Base-by-base conservation (phyloP, 2,113 vertebrate genomes). In the Coracopsis vasa region DNA sequence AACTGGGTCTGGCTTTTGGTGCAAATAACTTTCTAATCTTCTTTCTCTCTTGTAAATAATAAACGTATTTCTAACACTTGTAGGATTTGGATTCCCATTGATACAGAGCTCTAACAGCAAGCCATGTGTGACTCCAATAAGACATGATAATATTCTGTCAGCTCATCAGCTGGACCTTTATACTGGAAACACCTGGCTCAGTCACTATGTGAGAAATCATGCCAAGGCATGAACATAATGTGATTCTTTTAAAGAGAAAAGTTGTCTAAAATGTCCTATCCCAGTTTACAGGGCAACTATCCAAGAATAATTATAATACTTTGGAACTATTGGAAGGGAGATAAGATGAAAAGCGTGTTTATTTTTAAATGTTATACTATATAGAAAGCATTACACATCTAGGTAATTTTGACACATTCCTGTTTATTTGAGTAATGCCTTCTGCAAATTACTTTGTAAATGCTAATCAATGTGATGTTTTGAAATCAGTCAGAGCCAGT, bases 131-230 rank as follows among this genome's bases (percentile, higher is more conserved):
- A 92, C 72, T 96, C 61, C 75, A 96, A 5, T 35, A 90, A 85
- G 95, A 90, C 90, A 95, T 88, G 92, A 94, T 90, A 92, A 92
- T 96, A 92, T 90, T 95, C 88, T 95, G 75, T 96, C 93, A 96
- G 93, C 82, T 96, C 95, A 90, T 96, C 69, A 6, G 39, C 60
- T 95, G 88, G 96, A 90, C 71, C 72, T 84, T 88, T 71, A 80
- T 37, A 65, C 67, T 96, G 92, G 82, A 97, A 96, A 96, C 94
- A 96, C 88, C 90, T 96, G 95, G 90, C 95, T 90, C 82, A 78
- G 35, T 90, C 50, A 62, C 35, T 70, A 10, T 16, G 45, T 47
- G 67, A 70, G 39, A 92, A 97, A 82, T 78, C 65, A 67, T 74
- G 92, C 92, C 96, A 96, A 97, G 51, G 82, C 94, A 96, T 90